Evolutionary conservation across 2,113 vertebrate genomes (phyloP), one percentile per base, ranked within the genome.

Genomic region (Hyla sarda): DNA sequence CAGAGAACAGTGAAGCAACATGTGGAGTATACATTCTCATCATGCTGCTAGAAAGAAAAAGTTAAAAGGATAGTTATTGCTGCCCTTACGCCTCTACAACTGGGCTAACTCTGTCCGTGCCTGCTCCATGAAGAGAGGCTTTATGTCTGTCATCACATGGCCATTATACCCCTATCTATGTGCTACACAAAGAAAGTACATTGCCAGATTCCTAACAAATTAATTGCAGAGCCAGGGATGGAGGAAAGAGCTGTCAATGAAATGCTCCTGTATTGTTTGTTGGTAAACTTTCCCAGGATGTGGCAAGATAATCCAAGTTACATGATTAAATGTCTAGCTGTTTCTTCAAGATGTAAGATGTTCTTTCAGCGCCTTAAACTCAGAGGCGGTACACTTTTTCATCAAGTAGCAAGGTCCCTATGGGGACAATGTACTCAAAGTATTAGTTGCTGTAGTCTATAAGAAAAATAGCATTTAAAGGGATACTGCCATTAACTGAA

Each of bases 241-340:
- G 83, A 84, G 41, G 83, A 77, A 77, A 65, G 71, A 84, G 32
- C 82, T 84, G 82, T 75, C 82, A 48, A 4, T 58, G 71, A 60
- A 74, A 74, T 6, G 71, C 69, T 75, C 14, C 54, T 60, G 82
- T 60, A 75, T 74, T 84, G 82, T 84, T 84, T 84, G 82, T 84
- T 84, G 52, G 82, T 84, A 84, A 84, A 84, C 82, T 75, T 37
- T 84, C 82, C 32, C 82, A 84, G 83, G 83, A 84, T 84, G 41
- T 84, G 37, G 72, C 37, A 84, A 65, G n/a, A 32, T 62, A 76
- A 75, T 76, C 56, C 52, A 84, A 60, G 11, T 47, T 37, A 56
- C 50, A 47, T 50, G 56, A 84, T 58, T 83, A 83, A 37, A 74
- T 34, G 13, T 50, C 41, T 75, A 62, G 71, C 28, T 58, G 54